Conservation (phyloP, 2,888 invertebrate genomes). For the Dicyrtoma fusca region DNA sequence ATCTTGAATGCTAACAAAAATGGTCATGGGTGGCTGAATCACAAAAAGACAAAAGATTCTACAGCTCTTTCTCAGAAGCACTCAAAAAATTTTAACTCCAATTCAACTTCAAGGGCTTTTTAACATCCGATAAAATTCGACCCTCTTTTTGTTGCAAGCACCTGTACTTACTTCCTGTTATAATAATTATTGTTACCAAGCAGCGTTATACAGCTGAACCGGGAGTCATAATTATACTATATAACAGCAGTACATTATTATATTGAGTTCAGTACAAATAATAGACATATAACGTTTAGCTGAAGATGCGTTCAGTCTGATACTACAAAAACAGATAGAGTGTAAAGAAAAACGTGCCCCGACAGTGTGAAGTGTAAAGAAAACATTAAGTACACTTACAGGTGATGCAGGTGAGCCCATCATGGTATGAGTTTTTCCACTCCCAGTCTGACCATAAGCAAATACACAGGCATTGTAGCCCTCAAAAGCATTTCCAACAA, state of each 20-base stretch:
- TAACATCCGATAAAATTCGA: not conserved
- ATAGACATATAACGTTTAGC: no score
- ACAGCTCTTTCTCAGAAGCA: no score
- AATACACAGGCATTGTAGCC: conserved; percentile 81
- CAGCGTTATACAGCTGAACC: not conserved
- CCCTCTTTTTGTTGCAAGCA: not conserved
- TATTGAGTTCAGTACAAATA: no score
- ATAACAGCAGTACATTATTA: no score
- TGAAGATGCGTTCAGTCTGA: no score
- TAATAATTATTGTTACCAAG: no score
- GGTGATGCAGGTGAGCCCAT: conserved; percentile 70
- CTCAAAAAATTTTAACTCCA: no score
- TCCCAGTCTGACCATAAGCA: conserved; percentile 87
- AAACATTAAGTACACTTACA: conserved; percentile 65
- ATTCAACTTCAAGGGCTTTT: not conserved
- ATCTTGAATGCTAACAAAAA: not conserved
- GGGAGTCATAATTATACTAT: not conserved
- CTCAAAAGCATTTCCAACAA: conserved; percentile 78
- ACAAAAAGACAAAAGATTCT: not conserved
- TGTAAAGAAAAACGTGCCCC: no score
- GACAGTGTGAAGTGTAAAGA: not conserved
- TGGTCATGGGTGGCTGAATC: conserved; percentile 1
- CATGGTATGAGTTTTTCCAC: conserved; percentile 90
- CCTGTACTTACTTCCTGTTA: no score
- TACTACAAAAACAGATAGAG: no score